Evolutionary conservation across 2,113 vertebrate species (phyloP).

Genomic region (Athene cunicularia): DNA sequence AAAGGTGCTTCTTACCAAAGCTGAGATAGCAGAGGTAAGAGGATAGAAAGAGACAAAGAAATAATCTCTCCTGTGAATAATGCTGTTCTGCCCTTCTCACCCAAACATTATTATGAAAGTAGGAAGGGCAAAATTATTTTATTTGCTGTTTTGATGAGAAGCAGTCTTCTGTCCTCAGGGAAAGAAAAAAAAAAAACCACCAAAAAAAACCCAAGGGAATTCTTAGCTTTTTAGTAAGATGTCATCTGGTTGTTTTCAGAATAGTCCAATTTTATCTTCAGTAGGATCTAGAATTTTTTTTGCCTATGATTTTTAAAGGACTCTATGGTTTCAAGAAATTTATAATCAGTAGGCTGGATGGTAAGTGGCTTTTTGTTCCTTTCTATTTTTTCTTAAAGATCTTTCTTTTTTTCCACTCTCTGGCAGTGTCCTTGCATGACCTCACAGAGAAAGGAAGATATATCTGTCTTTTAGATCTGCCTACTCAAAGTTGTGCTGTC

Average conservation of each 20-base stretch:
- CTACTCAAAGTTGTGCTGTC: slow-evolving; percentile 38
- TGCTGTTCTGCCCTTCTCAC: background rate
- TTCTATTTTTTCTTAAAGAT: background rate
- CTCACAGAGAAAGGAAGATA: slow-evolving; percentile 4
- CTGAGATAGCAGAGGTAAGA: background rate
- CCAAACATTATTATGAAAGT: background rate
- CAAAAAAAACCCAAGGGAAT: background rate
- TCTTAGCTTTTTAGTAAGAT: background rate
- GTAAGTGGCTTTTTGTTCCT: background rate
- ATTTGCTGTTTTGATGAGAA: background rate
- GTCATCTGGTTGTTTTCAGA: background rate
- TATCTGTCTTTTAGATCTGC: slow-evolving; percentile 5
- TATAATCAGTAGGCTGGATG: background rate
- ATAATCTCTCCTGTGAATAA: background rate
- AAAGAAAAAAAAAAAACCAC: fast-evolving
- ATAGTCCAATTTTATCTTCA: background rate
- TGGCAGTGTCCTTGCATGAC: slow-evolving; percentile 36
- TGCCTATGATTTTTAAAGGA: background rate
- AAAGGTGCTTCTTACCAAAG: background rate
- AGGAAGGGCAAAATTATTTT: background rate
- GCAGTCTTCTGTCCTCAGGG: background rate
- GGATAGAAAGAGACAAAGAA: background rate
- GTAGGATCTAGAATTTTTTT: background rate
- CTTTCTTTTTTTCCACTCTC: background rate
- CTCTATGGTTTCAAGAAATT: background rate